A percentile compares a stretch with the other conserved stretches of the same genome.
Evolutionary conservation across 2,797 vertebrate species (phyloP).

Genomic region (Myoxocephalus aenaeus): DNA sequence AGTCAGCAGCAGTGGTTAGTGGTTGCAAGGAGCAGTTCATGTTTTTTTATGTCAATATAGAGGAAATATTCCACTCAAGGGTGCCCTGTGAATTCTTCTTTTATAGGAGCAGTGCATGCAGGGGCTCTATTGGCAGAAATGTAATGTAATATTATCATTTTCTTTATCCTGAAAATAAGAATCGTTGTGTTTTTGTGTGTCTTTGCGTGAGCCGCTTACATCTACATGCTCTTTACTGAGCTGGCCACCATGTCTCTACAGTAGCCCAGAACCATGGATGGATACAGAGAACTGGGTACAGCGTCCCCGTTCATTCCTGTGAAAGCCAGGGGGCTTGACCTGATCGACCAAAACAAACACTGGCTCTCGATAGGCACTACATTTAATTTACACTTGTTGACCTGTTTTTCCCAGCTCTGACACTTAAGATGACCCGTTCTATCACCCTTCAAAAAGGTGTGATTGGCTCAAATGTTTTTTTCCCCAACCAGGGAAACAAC

Average conservation of each 20-base stretch:
- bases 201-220: background rate
- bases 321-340: no score
- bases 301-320: no score
- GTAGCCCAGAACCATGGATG: background rate
- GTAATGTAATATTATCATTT: background rate
- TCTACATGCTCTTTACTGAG: background rate
- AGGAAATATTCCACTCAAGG: background rate
- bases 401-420: background rate
- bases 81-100: background rate
- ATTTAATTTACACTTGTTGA: background rate
- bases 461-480: background rate
- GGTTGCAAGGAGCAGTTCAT: background rate
- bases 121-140: background rate
- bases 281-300: no score
- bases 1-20: background rate
- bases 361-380: background rate
- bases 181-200: background rate
- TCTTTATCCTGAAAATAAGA: background rate
- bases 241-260: background rate
- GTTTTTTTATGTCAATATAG: background rate
- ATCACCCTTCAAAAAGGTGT: background rate
- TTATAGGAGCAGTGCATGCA: background rate
- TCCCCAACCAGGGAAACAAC: background rate
- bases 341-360: background rate
- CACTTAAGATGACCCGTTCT: background rate